Evolutionary conservation across 2,797 vertebrate species (phyloP).

Genomic region (Remorina albescens): DNA sequence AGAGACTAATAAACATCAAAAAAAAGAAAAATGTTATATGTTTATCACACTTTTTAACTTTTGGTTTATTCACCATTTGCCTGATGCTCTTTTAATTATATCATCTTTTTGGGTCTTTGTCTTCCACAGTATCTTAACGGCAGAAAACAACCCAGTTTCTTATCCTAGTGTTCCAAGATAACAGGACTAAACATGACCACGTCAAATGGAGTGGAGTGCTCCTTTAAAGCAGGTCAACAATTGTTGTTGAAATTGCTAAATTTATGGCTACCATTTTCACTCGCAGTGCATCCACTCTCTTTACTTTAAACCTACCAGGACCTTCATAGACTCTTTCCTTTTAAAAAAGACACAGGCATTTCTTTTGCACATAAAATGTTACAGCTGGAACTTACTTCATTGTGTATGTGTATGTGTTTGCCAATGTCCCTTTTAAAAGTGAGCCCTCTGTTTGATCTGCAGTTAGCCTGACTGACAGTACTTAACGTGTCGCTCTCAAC

Average conservation of each 20-base stretch:
- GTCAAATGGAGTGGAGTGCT: conserved; percentile 28
- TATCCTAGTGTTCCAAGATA: neutral
- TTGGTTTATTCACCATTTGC: neutral
- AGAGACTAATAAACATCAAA: neutral
- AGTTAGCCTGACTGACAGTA: conserved; percentile 57
- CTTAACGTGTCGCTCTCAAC: conserved; percentile 57
- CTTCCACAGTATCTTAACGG: neutral
- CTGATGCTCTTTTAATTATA: neutral
- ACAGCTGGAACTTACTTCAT: conserved; percentile 46
- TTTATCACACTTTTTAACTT: neutral
- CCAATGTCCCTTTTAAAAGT: conserved; percentile 57
- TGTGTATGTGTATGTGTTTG: conserved; percentile 66
- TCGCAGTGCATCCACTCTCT: neutral
- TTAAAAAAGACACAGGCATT: conserved; percentile 48
- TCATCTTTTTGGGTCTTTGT: neutral
- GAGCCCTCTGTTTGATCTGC: conserved; percentile 57
- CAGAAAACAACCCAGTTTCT: neutral
- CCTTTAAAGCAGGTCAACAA: conserved; percentile 15
- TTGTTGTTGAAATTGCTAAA: neutral
- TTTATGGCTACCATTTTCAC: neutral
- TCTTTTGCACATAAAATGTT: conserved; percentile 56
- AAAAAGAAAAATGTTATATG: neutral
- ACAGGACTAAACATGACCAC: neutral
- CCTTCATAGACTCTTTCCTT: conserved; percentile 75
- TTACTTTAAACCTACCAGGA: conserved; percentile 53